A percentile compares a stretch with the other conserved stretches of the same genome.
phyloP scores from a whole-genome alignment of 2,113 vertebrate species.

The Zootoca vivipara region DNA sequence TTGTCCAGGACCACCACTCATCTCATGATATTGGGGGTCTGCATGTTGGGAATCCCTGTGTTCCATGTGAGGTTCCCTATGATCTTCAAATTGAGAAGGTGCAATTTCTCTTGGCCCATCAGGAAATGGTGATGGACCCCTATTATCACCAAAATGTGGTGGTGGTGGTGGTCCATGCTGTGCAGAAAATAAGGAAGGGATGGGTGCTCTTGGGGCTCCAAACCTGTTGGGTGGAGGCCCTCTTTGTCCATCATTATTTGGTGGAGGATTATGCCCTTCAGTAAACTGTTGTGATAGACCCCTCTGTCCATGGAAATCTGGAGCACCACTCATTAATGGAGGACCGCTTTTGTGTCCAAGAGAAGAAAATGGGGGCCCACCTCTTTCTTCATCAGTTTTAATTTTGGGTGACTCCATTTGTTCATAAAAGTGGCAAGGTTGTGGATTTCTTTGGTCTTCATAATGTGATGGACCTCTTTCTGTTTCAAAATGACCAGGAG shows the following conservation, averaged over 20 bases:
- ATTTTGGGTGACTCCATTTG: slow-evolving; percentile 38
- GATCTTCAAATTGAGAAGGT: slow-evolving; percentile 81
- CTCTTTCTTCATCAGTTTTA: slow-evolving; percentile 62
- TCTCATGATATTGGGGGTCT: slow-evolving; percentile 80
- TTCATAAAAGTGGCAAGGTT: slow-evolving; percentile 59
- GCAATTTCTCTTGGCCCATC: slow-evolving; percentile 81
- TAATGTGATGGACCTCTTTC: slow-evolving; percentile 60
- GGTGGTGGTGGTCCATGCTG: slow-evolving; percentile 78
- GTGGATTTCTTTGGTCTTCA: slow-evolving; percentile 65
- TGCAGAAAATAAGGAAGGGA: slow-evolving; percentile 85
- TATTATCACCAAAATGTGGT: slow-evolving; percentile 79
- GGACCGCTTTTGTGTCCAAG: slow-evolving; percentile 58
- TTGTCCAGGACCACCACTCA: slow-evolving; percentile 72
- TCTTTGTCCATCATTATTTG: slow-evolving; percentile 79
- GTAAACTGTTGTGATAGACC: slow-evolving; percentile 76
- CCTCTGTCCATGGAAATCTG: slow-evolving; percentile 79
- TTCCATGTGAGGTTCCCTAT: slow-evolving; percentile 74
- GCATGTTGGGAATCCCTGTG: slow-evolving; percentile 72
- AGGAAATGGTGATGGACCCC: slow-evolving; percentile 82
- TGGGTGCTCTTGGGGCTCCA: slow-evolving; percentile 79
- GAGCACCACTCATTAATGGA: slow-evolving; percentile 78
- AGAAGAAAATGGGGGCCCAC: slow-evolving; percentile 64
- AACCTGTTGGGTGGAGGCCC: slow-evolving; percentile 80
- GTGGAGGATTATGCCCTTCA: slow-evolving; percentile 68
- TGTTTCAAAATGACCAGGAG: slow-evolving; percentile 55